These are phyloP conservation scores for Ceyx melanurus DNA, from an alignment of 2,113 vertebrate species.

Conservation along the genomic window DNA sequence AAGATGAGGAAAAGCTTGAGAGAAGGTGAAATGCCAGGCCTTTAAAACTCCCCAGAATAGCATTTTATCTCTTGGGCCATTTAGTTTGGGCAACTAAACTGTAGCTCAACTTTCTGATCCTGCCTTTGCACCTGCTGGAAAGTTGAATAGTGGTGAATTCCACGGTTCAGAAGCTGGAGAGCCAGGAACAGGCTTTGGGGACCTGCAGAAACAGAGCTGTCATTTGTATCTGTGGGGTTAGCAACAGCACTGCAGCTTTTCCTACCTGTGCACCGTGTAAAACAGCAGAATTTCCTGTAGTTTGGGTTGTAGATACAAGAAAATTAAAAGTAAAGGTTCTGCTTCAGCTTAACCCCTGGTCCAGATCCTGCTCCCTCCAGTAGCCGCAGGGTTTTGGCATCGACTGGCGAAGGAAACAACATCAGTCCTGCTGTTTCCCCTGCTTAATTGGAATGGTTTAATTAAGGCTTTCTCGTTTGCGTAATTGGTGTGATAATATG, in stretches of 20 bases:
- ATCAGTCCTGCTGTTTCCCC: not conserved
- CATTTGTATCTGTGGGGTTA: not conserved
- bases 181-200: not conserved
- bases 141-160: not conserved
- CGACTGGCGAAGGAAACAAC: not conserved
- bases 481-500: conserved; percentile 37
- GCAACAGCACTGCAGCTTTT: not conserved
- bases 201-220: not conserved
- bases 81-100: not conserved
- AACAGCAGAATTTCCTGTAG: not conserved
- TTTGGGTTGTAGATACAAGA: not conserved
- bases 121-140: not conserved
- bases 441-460: conserved; percentile 61
- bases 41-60: not conserved
- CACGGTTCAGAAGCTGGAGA: rapidly evolving
- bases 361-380: not conserved
- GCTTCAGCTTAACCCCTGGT: not conserved
- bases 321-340: not conserved
- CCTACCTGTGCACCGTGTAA: rapidly evolving
- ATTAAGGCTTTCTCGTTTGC: conserved; percentile 66
- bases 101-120: not conserved
- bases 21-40: not conserved
- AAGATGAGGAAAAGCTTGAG: too few relatives aligned
- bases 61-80: not conserved
- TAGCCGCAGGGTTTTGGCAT: not conserved